These are phyloP conservation scores for Notiomystis cincta DNA, from an alignment of 2,113 vertebrate species.

Conservation along the genomic window DNA sequence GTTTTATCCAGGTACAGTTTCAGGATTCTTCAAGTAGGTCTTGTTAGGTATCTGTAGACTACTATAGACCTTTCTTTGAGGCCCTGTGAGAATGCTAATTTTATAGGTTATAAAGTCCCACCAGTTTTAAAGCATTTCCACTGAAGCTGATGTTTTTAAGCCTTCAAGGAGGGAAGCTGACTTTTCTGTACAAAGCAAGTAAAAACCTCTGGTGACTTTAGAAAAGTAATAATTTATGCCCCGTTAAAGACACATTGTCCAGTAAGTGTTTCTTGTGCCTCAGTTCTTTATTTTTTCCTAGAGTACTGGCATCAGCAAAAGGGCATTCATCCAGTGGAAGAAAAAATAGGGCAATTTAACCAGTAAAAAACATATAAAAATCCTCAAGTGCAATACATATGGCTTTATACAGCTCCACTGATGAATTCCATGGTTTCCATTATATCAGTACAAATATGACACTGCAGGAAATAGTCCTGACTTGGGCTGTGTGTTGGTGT, in stretches of 20 bases:
- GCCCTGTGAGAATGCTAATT: background rate
- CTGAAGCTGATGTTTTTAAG: conserved; percentile 6
- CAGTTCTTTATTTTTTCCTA: background rate
- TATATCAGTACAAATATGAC: background rate
- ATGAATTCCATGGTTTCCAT: background rate
- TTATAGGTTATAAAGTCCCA: background rate
- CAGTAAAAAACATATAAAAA: background rate
- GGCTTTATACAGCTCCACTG: background rate
- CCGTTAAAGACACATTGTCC: background rate
- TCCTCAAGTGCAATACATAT: background rate
- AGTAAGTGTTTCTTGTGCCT: background rate
- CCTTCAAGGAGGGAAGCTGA: background rate
- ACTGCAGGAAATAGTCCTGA: background rate
- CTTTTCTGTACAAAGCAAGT: background rate
- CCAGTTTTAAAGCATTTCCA: background rate
- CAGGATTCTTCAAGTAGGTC: background rate
- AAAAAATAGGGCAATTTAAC: background rate
- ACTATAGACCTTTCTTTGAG: background rate
- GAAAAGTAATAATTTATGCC: background rate
- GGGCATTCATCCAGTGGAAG: background rate
- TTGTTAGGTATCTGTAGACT: background rate
- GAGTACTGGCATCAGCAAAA: background rate
- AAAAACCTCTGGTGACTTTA: conserved; percentile 1
- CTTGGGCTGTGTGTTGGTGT: background rate
- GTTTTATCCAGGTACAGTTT: background rate